These are phyloP conservation scores for Lordiphosa clarofinis DNA, from an alignment of 1,140 invertebrate species.

Conservation along the genomic window DNA sequence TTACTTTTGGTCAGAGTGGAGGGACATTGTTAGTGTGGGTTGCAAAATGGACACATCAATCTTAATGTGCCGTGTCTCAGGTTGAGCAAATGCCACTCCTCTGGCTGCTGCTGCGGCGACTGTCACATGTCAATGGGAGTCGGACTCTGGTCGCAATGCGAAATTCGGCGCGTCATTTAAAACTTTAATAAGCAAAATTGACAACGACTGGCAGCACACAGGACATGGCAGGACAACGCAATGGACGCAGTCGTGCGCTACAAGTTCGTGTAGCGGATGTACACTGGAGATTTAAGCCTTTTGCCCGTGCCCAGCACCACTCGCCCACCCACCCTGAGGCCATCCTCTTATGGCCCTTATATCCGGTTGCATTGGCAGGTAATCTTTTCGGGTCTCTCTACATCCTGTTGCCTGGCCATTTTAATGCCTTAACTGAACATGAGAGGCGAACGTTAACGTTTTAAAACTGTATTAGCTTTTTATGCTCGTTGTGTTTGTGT, in stretches of 20 bases:
- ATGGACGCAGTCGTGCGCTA: conserved; percentile 64
- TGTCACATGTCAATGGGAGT: conserved; percentile 55
- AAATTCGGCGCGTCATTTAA: conserved; percentile 75
- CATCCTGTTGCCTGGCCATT: conserved; percentile 52
- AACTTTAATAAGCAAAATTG: conserved; percentile 76
- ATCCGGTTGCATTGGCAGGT: conserved; percentile 75
- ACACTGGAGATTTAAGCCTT: conserved; percentile 74
- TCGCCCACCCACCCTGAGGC: conserved; percentile 7
- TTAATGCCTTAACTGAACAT: conserved; percentile 46
- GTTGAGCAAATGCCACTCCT: conserved; percentile 16
- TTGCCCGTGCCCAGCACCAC: no score
- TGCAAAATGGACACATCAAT: conserved; percentile 67
- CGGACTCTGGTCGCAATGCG: conserved; percentile 48
- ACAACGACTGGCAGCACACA: conserved; percentile 48
- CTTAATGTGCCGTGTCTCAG: conserved; percentile 68
- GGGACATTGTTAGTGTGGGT: conserved; percentile 26
- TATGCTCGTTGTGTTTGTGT: conserved; percentile 15
- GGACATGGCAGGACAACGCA: conserved; percentile 29
- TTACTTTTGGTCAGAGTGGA: conserved; percentile 56
- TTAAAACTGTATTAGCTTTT: conserved; percentile 68
- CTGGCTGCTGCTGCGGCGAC: not conserved
- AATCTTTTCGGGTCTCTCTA: conserved; percentile 61
- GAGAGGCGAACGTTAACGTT: conserved; percentile 27
- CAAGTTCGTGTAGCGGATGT: conserved; percentile 72
- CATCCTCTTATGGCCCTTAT: conserved; percentile 55